Evolutionary conservation across 2,113 vertebrate genomes (phyloP), one percentile per base, ranked within the genome.

Genomic region (Hucho hucho): DNA sequence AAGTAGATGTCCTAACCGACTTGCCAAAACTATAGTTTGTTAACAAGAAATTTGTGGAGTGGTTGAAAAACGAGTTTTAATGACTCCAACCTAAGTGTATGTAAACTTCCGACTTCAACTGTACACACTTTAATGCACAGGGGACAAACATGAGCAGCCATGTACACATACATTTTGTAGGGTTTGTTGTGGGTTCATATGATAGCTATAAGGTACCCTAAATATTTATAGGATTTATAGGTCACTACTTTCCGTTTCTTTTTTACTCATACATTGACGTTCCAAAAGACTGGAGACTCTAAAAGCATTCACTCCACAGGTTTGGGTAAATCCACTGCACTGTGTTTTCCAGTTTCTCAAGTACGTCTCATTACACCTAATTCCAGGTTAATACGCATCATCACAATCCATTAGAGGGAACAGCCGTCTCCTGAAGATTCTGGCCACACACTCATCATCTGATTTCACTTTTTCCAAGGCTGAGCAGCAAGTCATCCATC

Each of bases 401-500:
- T 29, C 65, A 29, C 16, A 28, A 29, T 43, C 29, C 29, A 67
- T 43, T 67, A 67, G 20, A 18, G 26, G 28, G 14, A 32, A 6
- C 4, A 9, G 29, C 65, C 6, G 2, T 37, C 65, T 37, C 18
- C 65, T 67, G 7, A 6, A 28, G 18, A 6, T 18, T 67, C 65
- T 37, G 24, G 28, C 18, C 65, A 32, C 65, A 67, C 29, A 67
- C 43, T 32, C 65, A 67, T 67, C 18, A 67, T 67, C 16, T 20
- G 25, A 67, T 29, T 12, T 20, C 29, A 3, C 25, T 67, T 67
- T 29, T 67, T n/a, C 65, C 26, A 43, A 5, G 65, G 16, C 16
- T 3, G 67, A 46, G 67, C 12, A 47, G n/a, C 7, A 22, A 20
- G 65, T 67, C 67, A 46, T 69, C 67, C 67, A 69, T 69, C 67